Evolutionary conservation across 1,140 invertebrate genomes (phyloP), one percentile per base, ranked within the genome.

Genomic region (Coptotermes formosanus): DNA sequence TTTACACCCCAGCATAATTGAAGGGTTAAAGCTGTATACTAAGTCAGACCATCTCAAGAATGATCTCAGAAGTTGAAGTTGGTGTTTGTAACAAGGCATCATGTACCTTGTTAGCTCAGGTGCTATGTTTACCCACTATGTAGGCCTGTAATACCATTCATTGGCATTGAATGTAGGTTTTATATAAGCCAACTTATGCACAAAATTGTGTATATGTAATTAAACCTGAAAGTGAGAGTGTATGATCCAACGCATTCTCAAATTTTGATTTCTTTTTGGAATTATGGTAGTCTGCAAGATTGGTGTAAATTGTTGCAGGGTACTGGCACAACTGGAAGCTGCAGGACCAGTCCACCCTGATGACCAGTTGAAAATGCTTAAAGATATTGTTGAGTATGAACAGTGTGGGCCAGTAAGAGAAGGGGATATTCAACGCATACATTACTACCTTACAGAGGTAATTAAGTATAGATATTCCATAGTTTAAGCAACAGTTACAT

Each of bases 311-410:
- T n/a, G 43, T 86, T 86, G 83, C 86, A 92, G 91, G 38, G 89
- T 88, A 85, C 89, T 92, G 85, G 88, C 89, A 14, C 90, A 90
- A 86, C 88, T 92, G 87, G 88, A 92, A 87, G 92, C 92, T 0
- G 85, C 91, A 38, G 88, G 91, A 75, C 92, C 93, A 0, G 89
- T 92, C 23, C 90, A 93, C 87, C 92, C 92, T 0, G 93, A 93
- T 87, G 89, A 90, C 8, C 93, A 93, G 87, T 92, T 92, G 87
- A 81, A 38, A 55, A 84, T 88, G 82, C 85, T 92, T 84, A 87
- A 90, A 8, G 45, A 89, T 48, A 75, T 87, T 48, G 88, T 90
- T 48, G 89, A 91, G 69, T 82, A 86, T 75, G 89, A 90, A 88
- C 87, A 89, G 87, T 85, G 75, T 43, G 75, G 87, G 55, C 86